Conservation (phyloP, 2,113 vertebrate genomes). For the Carollia perspicillata region DNA sequence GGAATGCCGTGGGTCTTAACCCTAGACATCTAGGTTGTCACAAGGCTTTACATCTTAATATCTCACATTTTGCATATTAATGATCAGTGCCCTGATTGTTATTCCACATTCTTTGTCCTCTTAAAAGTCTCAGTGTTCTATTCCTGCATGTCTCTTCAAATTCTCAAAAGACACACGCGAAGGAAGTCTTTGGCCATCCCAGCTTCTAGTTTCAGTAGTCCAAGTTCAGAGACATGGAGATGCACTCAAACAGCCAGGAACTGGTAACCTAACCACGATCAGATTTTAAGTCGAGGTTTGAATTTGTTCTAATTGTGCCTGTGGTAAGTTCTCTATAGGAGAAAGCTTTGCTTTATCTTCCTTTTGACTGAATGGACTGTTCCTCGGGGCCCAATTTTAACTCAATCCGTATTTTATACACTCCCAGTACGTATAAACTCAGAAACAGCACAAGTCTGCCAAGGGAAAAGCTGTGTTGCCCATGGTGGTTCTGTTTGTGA, state of each 20-base stretch:
- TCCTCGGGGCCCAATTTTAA: conserved; percentile 20
- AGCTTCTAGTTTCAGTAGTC: background rate
- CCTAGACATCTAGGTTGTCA: background rate
- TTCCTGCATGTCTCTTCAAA: background rate
- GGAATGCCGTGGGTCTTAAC: background rate
- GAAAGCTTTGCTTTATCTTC: conserved; percentile 2
- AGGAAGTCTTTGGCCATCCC: background rate
- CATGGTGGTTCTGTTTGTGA: background rate
- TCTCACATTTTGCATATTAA: background rate
- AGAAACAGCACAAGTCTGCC: background rate
- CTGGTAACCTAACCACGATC: background rate
- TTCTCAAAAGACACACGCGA: background rate
- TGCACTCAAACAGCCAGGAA: background rate
- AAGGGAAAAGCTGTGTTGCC: background rate
- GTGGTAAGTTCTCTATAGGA: background rate
- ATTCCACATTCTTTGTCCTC: background rate
- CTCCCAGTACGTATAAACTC: background rate
- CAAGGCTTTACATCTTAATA: background rate
- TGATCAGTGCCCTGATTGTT: background rate
- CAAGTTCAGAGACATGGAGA: background rate
- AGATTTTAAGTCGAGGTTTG: background rate
- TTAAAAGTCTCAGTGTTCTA: background rate
- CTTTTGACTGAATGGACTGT: background rate
- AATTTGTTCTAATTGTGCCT: background rate
- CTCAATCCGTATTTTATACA: conserved; percentile 14